Conservation (phyloP, 2,113 vertebrate species). For the Sterrhoptilus dennistouni region DNA sequence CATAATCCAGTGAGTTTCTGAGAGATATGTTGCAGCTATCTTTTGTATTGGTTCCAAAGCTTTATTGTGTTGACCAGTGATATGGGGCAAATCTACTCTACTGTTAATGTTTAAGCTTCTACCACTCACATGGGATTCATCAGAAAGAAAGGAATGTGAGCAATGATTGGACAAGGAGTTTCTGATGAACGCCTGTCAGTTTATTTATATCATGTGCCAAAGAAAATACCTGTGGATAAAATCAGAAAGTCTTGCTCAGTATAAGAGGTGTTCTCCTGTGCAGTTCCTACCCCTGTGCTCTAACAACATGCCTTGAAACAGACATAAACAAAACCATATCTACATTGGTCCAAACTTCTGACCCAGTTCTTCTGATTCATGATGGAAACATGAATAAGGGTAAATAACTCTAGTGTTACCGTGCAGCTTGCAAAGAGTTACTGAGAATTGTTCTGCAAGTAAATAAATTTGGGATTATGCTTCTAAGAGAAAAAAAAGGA, state of each 20-base stretch:
- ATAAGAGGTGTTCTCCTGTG: background rate
- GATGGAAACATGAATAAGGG: background rate
- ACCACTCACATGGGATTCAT: background rate
- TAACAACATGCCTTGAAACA: background rate
- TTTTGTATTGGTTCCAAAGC: background rate
- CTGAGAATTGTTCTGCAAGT: background rate
- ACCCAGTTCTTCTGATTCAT: background rate
- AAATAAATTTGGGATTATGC: background rate
- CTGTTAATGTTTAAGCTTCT: background rate
- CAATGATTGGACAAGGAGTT: background rate
- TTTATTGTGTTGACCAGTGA: background rate
- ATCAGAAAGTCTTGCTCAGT: background rate
- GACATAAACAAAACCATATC: background rate
- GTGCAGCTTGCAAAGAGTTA: background rate
- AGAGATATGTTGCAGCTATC: background rate
- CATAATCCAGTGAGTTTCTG: background rate
- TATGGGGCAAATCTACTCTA: background rate
- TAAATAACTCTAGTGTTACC: background rate
- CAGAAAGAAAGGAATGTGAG: background rate
- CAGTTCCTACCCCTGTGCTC: background rate
- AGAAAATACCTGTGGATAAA: background rate
- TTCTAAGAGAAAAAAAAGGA: background rate
- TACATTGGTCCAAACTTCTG: background rate
- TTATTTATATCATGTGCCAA: background rate
- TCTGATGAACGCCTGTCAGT: background rate